Evolutionary conservation across 2,797 vertebrate genomes (phyloP), one percentile per base, ranked within the genome.

Genomic region (Phalloptychus januarius): DNA sequence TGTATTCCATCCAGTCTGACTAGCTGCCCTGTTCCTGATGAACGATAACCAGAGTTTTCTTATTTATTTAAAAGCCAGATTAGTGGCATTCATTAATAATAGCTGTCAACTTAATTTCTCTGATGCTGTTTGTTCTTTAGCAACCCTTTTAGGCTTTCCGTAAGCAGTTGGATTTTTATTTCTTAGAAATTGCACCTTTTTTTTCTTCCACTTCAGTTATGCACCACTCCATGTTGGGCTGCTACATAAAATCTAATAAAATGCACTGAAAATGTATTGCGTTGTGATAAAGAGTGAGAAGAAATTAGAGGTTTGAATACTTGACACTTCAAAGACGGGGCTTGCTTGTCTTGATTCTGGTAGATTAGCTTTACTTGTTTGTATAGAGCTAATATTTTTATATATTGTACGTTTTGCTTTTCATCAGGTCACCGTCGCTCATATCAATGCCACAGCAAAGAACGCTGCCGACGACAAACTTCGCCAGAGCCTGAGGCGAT

Each of bases 391-490:
- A 20, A 18, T 63, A 38, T 23, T 38, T 65, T 38, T 23, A 33
- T 31, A 31, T 13, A 16, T 15, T 56, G 7, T 31, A 2, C 13
- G 1, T 58, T 40, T 31, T 33, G 16, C 25, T 40, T 61, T 50
- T 8, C 38, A 44, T 52, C 85, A 99, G 98, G 98, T 99, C 75
- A 99, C 98, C 0, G 98, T 99, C 86, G 98, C 98, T 83, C 98
- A 99, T 83, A 99, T 99, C 88, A 98, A 99, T 28, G 98, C 98
- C 73, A 99, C 97, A 33, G 98, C 98, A 65, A 99, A 99, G 93
- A 99, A 99, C 28, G 98, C 98, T 71, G 98, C 98, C 5, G 98
- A 99, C 75, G 98, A 99, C 88, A 99, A 99, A 77, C 98, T 99
- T 75, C 95, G 98, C 11, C 98, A 99, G 93, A 99, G 98, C 83